Base-by-base conservation (phyloP, 1,140 invertebrate genomes). In the Scaptomyza graminum region DNA sequence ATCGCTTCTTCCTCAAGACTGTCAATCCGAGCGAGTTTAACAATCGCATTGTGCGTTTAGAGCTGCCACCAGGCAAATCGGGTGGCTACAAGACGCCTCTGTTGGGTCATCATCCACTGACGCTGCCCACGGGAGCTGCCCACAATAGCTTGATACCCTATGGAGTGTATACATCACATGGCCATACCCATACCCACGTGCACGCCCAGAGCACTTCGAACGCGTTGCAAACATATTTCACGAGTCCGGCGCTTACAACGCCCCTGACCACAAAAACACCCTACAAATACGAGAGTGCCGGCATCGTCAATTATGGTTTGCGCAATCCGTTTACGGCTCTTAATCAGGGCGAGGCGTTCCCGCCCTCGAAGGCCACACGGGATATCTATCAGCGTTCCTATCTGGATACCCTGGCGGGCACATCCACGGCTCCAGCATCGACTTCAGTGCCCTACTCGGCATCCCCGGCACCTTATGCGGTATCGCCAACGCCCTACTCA, bases 1-100 rank as follows among this genome's bases (percentile, higher is more conserved):
- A 97, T 73, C 96, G 95, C 61, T 96, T 94, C 92, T 96, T 96
- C 92, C 91, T 93, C 28, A 93, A 93, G 73, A 93, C 94, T 47
- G 91, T 95, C 2, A 93, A 93, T 73, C 63, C 92, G 0, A 88
- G 92, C 34, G 94, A 95, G 55, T 90, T 93, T 3, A 96, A 96
- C 79, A 92, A 95, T 28, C 92, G 95, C 39, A 92, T 96, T 11
- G 84, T 95, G 52, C 92, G 94, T 37, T 90, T 95, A 25, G 74
- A 84, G 9, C 44, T 91, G 50, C 76, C 82, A 4, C 63, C 62
- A n/a, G n/a, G 51, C 4, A 56, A 67, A 0, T 6, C 28, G 2
- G n/a, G 12, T 13, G 16, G 3, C 25, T 8, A 39, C n/a, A 64
- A 57, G 22, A 76, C 16, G 44, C 62, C 69, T 1, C 16, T 76